These are phyloP conservation scores for Calycopis cecrops DNA, from an alignment of 1,140 invertebrate genomes.

Conservation along the genomic window DNA sequence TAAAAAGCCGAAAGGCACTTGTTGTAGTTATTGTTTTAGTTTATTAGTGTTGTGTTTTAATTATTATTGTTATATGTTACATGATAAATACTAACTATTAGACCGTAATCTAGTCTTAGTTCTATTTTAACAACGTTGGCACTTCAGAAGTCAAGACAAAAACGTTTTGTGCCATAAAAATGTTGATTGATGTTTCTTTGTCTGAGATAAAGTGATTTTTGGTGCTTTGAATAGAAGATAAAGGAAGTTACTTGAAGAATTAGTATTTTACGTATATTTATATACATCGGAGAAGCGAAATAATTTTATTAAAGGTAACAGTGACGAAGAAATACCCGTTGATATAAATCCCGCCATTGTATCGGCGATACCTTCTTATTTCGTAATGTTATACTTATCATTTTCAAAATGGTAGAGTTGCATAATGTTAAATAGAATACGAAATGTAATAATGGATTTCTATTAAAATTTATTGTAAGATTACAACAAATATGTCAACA, in stretches of 20 bases:
- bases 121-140: conserved; percentile 35
- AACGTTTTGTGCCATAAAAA: conserved; percentile 61
- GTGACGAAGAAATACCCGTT: conserved; percentile 7
- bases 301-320: conserved; percentile 10
- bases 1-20: conserved; percentile 47
- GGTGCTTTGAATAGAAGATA: conserved; percentile 28
- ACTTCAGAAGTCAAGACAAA: conserved; percentile 38
- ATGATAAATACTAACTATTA: conserved; percentile 38
- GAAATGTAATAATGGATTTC: too few relatives aligned
- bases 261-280: not conserved
- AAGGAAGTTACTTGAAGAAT: not conserved
- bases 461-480: conserved; percentile 9
- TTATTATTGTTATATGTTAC: conserved; percentile 47
- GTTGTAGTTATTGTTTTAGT: conserved; percentile 59
- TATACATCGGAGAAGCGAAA: not conserved
- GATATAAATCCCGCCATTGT: conserved; percentile 31
- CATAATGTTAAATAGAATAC: conserved; percentile 1
- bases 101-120: conserved; percentile 61
- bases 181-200: conserved; percentile 60
- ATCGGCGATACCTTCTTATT: conserved; percentile 4
- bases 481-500: conserved; percentile 57
- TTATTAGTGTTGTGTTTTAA: conserved; percentile 66
- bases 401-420: not conserved
- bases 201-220: conserved; percentile 41
- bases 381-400: not conserved